Evolutionary conservation across 2,797 vertebrate genomes (phyloP), one percentile per base, ranked within the genome.

Genomic region (Neoniphon sammara): DNA sequence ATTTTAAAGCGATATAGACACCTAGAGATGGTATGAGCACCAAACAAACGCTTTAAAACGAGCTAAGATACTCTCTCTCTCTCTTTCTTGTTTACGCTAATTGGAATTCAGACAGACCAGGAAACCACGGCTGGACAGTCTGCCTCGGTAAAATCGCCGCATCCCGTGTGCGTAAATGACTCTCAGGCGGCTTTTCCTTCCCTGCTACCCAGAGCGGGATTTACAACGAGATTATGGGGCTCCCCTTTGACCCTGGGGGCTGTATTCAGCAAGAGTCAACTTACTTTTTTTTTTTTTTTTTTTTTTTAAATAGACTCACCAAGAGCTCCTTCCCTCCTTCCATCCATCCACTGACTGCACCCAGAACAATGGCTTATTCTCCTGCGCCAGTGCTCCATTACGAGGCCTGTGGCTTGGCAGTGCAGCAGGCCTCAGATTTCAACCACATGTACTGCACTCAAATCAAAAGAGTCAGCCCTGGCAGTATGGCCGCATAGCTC

Each of bases 371-470:
- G 93, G 90, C 91, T 94, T 93, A 91, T 94, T 96, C 94, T 95
- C 94, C 89, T 91, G 84, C 91, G 92, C 95, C 95, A 95, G 93
- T 84, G 85, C 91, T 94, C 81, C 87, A 92, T 94, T 95, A 95
- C 94, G 67, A 94, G 93, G 89, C 92, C 93, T 96, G 94, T 89
- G 96, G 96, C 95, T 97, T 97, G 96, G 96, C 96, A 96, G 93
- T 64, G 87, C 84, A 66, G 89, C 77, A 39, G 78, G 89, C 94
- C 93, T 97, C 95, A 93, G 93, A 96, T 97, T 97, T 97, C 96
- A 96, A 96, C 96, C 97, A 98, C 96, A 98, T 98, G 97, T 95
- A 95, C 95, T 94, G 91, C 17, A 89, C 93, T 96, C 88, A 94
- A 96, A 95, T 96, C 94, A 95, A 96, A 96, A 94, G 93, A 93